These are phyloP conservation scores for Apaloderma vittatum DNA, from an alignment of 2,113 vertebrate genomes.

Conservation along the genomic window DNA sequence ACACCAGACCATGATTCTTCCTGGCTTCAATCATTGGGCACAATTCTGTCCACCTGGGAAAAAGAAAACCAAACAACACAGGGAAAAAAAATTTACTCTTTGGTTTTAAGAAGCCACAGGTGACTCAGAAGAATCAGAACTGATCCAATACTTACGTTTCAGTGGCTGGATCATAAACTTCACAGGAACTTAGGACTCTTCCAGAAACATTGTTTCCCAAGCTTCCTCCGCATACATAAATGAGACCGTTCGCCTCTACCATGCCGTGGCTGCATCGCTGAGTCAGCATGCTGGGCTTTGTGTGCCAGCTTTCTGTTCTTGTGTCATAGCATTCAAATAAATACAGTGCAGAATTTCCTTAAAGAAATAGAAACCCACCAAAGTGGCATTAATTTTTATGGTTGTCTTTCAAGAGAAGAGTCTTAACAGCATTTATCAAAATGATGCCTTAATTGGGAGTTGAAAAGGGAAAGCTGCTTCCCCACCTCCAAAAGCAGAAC, in stretches of 20 bases:
- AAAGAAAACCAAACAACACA: background rate
- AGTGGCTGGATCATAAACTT: constrained; percentile 94
- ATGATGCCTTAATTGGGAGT: background rate
- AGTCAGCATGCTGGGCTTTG: constrained; percentile 94
- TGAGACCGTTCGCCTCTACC: constrained; percentile 92
- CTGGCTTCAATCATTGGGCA: constrained; percentile 95
- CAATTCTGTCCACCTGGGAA: constrained; percentile 91
- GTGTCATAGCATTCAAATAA: constrained; percentile 98
- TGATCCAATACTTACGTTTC: constrained; percentile 85
- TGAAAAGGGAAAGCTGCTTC: constrained; percentile 38
- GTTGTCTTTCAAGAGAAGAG: background rate
- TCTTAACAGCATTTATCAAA: constrained; percentile 48
- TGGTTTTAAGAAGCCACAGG: background rate
- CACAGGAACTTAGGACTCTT: constrained; percentile 93
- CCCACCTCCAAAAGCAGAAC: background rate
- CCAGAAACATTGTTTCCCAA: constrained; percentile 96
- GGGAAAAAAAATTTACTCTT: background rate
- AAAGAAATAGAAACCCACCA: constrained; percentile 64
- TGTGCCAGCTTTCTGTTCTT: constrained; percentile 94
- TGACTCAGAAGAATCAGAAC: background rate
- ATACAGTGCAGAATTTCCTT: constrained; percentile 94
- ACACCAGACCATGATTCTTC: constrained; percentile 95
- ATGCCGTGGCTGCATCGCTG: constrained; percentile 96
- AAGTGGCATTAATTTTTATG: constrained; percentile 44
- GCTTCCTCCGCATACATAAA: constrained; percentile 96